These are phyloP conservation scores for Conus betulinus DNA, from an alignment of 1,140 invertebrate genomes.

Conservation along the genomic window DNA sequence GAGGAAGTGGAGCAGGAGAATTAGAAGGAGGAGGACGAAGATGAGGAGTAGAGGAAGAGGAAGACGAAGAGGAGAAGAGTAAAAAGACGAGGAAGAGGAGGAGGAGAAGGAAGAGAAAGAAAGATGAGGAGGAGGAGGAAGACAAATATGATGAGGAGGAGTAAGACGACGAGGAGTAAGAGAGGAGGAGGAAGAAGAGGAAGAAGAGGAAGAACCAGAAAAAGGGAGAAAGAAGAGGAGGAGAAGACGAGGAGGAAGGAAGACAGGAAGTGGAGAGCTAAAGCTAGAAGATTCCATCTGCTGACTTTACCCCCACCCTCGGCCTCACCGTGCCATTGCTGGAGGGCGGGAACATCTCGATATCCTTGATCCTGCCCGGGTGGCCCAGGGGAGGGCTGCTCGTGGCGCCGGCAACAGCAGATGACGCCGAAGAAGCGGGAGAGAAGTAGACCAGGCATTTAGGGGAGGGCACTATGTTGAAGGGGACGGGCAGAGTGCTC, in stretches of 20 bases:
- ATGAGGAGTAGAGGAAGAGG: neutral
- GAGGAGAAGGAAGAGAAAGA: neutral
- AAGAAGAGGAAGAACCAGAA: too few species aligned
- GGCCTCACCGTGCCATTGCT: neutral
- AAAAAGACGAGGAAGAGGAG: too few species aligned
- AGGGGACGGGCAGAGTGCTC: conserved; percentile 95
- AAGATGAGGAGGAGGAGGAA: neutral
- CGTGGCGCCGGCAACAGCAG: conserved; percentile 80
- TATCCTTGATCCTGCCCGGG: conserved; percentile 63
- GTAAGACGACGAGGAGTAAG: neutral
- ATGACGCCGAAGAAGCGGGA: conserved; percentile 90
- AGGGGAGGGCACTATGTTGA: conserved; percentile 83
- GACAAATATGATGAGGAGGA: neutral
- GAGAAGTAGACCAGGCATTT: conserved; percentile 84
- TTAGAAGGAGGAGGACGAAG: neutral
- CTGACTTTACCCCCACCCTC: too few species aligned
- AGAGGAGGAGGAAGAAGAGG: too few species aligned
- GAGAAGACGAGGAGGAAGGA: too few species aligned
- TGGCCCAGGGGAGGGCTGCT: conserved; percentile 50
- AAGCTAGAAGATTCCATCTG: too few species aligned
- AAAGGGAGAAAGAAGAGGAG: too few species aligned
- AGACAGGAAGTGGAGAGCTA: too few species aligned
- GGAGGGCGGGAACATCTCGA: conserved; percentile 55
- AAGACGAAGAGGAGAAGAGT: too few species aligned
- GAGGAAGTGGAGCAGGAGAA: too few species aligned